phyloP scores from a whole-genome alignment of 2,888 invertebrate species.

The Phengaris arion region DNA sequence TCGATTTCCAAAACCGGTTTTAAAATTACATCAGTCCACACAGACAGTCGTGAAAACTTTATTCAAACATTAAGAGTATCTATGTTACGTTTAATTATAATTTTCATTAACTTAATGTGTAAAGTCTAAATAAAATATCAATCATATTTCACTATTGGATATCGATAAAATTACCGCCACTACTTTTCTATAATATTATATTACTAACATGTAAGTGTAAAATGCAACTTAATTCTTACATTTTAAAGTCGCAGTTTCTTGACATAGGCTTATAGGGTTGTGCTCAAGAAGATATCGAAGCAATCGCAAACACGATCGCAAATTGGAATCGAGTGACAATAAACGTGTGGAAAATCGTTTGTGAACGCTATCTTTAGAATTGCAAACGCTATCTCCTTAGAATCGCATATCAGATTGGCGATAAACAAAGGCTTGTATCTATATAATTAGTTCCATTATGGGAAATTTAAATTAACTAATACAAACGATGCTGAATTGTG shows the following conservation, averaged over 20 bases:
- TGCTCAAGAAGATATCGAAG: constrained; percentile 20
- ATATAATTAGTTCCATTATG: constrained; percentile 53
- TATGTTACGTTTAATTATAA: too few relatives aligned
- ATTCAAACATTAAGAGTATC: too few relatives aligned
- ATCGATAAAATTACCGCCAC: not conserved
- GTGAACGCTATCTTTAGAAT: constrained; percentile 46
- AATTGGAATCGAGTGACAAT: constrained; percentile 58
- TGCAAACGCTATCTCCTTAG: constrained; percentile 48
- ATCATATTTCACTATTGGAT: not conserved
- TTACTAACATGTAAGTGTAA: not conserved
- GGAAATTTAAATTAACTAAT: constrained; percentile 52
- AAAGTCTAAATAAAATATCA: not conserved
- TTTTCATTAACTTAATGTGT: too few relatives aligned
- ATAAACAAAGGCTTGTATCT: constrained; percentile 64
- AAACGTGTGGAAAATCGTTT: constrained; percentile 49
- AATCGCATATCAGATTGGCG: constrained; percentile 58
- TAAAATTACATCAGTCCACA: too few relatives aligned
- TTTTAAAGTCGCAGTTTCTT: not conserved
- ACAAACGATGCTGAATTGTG: constrained; percentile 28
- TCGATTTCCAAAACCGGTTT: too few relatives aligned
- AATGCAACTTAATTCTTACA: not conserved
- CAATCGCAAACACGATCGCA: constrained; percentile 48
- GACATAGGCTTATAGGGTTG: not conserved
- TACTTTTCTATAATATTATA: not conserved
- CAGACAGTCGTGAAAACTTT: too few relatives aligned